Percentiles rank a stretch among this genome's conserved stretches.
phyloP scores from a whole-genome alignment of 2,113 vertebrate genomes.

The Sinocyclocheilus maitianheensis region DNA sequence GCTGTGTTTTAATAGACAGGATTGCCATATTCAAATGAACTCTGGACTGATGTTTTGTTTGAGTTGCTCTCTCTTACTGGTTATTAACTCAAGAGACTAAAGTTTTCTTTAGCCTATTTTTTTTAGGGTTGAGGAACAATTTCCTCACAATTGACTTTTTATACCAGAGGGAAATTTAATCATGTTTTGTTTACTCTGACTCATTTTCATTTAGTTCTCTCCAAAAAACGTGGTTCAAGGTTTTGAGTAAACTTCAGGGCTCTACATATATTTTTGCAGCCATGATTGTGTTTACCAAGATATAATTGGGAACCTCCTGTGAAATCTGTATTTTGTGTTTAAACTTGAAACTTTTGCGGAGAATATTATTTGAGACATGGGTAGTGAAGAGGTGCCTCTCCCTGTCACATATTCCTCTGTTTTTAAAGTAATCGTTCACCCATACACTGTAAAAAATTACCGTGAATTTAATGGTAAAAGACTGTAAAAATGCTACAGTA shows the following conservation, averaged over 20 bases:
- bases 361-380: constrained; percentile 1
- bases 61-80: constrained; percentile 74
- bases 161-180: constrained; percentile 76
- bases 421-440: neutral
- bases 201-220: constrained; percentile 75
- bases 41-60: constrained; percentile 81
- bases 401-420: neutral
- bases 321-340: constrained; percentile 42
- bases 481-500: no score
- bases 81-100: constrained; percentile 80
- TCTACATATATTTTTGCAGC: constrained; percentile 40
- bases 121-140: constrained; percentile 66
- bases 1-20: constrained; percentile 76
- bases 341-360: constrained; percentile 38
- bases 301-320: constrained; percentile 51
- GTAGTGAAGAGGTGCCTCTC: neutral
- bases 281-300: constrained; percentile 56
- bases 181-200: constrained; percentile 81
- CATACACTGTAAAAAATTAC: neutral
- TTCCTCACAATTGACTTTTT: constrained; percentile 72
- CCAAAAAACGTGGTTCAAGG: constrained; percentile 72
- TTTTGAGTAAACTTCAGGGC: constrained; percentile 70
- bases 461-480: no score
- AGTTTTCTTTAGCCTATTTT: constrained; percentile 69
- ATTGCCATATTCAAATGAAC: constrained; percentile 83